Evolutionary conservation across 2,113 vertebrate genomes (phyloP).

Genomic region (Ameiurus melas): DNA sequence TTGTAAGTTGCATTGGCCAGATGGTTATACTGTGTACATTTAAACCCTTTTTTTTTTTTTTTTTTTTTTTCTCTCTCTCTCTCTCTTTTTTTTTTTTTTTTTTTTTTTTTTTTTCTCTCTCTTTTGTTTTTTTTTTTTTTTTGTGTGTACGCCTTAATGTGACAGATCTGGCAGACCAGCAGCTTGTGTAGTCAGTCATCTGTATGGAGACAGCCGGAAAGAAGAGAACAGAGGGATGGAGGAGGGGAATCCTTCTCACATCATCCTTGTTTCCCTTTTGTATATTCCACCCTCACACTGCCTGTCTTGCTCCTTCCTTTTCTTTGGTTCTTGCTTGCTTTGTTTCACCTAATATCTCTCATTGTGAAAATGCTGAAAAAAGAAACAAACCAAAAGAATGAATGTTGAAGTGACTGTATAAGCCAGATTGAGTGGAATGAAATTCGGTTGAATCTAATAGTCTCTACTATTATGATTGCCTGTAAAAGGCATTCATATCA

Average conservation of each 20-base stretch:
- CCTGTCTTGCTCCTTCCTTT: background rate
- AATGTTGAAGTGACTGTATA: background rate
- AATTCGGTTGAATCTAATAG: background rate
- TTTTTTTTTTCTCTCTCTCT: too few species aligned
- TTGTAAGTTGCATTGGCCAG: conserved; percentile 39
- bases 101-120: too few species aligned
- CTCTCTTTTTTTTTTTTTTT: too few species aligned
- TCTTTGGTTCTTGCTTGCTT: background rate
- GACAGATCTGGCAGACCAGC: conserved; percentile 30
- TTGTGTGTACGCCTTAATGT: background rate
- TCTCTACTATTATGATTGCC: background rate
- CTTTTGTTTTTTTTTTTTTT: too few species aligned
- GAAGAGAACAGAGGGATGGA: background rate
- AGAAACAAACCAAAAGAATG: background rate
- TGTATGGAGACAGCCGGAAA: conserved; percentile 23
- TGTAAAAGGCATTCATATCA: background rate
- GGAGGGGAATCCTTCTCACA: conserved; percentile 17
- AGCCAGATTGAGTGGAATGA: background rate
- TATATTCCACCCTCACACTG: background rate
- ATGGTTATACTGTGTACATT: conserved; percentile 42
- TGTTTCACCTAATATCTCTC: background rate
- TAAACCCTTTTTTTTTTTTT: too few species aligned
- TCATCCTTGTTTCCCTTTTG: background rate
- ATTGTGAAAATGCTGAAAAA: background rate
- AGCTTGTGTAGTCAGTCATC: conserved; percentile 16